These are phyloP conservation scores for Cynocephalus volans DNA, from an alignment of 2,113 vertebrate species.

Conservation along the genomic window DNA sequence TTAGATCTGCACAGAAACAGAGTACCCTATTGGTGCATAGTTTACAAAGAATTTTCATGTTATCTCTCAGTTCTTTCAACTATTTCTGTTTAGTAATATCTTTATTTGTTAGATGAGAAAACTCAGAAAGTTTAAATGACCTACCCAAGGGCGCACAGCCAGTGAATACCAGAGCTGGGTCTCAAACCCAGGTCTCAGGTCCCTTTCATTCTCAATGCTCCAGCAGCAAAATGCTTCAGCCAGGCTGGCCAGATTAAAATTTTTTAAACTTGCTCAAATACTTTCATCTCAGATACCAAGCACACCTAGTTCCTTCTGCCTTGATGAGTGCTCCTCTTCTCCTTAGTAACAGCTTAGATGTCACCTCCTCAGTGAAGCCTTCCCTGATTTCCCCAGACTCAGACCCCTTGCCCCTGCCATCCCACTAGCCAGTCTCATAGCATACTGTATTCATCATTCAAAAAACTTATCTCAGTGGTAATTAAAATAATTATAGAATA, in stretches of 20 bases:
- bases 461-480: neutral
- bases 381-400: neutral
- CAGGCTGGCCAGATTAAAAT: neutral
- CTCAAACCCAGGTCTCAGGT: neutral
- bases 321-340: neutral
- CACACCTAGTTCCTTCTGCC: neutral
- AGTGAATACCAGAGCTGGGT: neutral
- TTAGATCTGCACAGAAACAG: slow-evolving; percentile 40
- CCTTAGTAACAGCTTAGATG: neutral
- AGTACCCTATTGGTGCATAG: slow-evolving; percentile 27
- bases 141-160: neutral
- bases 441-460: neutral
- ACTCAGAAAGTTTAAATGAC: neutral
- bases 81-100: neutral
- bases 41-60: neutral
- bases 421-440: neutral
- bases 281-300: neutral
- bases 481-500: neutral
- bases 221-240: too few relatives aligned
- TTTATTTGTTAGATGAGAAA: neutral
- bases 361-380: neutral
- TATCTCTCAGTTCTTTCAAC: neutral
- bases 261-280: neutral
- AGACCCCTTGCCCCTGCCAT: neutral
- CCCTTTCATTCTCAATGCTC: neutral